A percentile compares a stretch with the other conserved stretches of the same genome.
Evolutionary conservation across 1,140 invertebrate species (phyloP).

Genomic region (Lepidurus couesii): DNA sequence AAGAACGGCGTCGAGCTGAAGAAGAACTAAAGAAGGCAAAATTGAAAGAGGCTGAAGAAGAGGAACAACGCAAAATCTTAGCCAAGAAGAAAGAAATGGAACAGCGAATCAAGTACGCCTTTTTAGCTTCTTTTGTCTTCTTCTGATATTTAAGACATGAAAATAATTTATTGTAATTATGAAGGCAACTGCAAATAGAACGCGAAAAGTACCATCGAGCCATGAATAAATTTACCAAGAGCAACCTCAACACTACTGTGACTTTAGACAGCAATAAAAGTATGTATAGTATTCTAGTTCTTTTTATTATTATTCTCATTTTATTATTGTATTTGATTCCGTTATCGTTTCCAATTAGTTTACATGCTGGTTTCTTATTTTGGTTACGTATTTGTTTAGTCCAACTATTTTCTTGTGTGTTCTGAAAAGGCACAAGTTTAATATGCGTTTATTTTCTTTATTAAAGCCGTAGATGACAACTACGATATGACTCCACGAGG

Average conservation of each 20-base stretch:
- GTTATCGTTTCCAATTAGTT: not conserved
- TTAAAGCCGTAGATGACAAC: not conserved
- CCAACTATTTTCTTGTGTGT: not conserved
- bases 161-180: not conserved
- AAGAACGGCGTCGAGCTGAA: not conserved
- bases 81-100: not conserved
- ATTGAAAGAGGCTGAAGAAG: not conserved
- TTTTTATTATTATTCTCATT: not conserved
- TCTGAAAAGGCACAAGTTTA: not conserved
- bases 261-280: not conserved
- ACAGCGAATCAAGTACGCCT: not conserved
- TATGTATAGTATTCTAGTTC: not conserved
- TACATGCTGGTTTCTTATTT: too few species aligned
- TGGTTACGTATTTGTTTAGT: too few species aligned
- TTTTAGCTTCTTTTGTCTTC: too few species aligned
- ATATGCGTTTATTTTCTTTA: not conserved
- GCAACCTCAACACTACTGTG: not conserved
- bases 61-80: not conserved
- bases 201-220: not conserved
- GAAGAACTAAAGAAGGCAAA: not conserved
- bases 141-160: too few species aligned
- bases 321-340: not conserved
- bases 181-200: not conserved
- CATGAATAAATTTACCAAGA: not conserved
- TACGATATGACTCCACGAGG: not conserved